These are phyloP conservation scores for Gallinago solitaria DNA, from an alignment of 2,797 vertebrate genomes.

Conservation along the genomic window DNA sequence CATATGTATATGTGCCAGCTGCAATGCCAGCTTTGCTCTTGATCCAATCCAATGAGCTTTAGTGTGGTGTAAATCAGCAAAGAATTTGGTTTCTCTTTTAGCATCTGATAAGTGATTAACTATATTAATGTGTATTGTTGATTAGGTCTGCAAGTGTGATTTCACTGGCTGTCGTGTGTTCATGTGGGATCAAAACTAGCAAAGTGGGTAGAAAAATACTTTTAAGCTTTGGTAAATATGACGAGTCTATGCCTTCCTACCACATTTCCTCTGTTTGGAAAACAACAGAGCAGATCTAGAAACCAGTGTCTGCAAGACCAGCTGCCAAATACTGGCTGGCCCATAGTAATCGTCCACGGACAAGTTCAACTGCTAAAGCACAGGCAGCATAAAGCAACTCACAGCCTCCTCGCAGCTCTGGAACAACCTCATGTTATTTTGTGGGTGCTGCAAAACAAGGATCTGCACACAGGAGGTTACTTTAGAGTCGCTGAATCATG, in stretches of 20 bases:
- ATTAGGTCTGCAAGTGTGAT: neutral
- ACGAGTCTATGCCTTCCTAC: neutral
- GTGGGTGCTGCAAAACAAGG: neutral
- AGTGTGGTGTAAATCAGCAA: neutral
- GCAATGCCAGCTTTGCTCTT: neutral
- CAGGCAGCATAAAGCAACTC: neutral
- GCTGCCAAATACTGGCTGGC: neutral
- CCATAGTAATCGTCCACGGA: rapidly evolving
- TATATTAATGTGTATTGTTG: neutral
- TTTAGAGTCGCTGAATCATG: neutral
- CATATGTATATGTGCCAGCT: neutral
- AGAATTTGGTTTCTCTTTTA: neutral
- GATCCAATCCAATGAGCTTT: neutral
- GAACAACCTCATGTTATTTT: neutral
- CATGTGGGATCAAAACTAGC: neutral
- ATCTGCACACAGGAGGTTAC: neutral
- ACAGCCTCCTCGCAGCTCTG: neutral
- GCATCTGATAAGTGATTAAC: neutral
- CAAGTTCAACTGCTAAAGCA: neutral
- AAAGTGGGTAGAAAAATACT: neutral
- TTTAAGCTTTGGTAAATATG: neutral
- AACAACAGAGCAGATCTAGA: neutral
- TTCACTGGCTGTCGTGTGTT: neutral
- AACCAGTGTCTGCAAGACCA: neutral
- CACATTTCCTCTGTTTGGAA: neutral